Evolutionary conservation across 92 coral and sea anemone species (phyloP).

Genomic region (Parazoanthus swiftii): DNA sequence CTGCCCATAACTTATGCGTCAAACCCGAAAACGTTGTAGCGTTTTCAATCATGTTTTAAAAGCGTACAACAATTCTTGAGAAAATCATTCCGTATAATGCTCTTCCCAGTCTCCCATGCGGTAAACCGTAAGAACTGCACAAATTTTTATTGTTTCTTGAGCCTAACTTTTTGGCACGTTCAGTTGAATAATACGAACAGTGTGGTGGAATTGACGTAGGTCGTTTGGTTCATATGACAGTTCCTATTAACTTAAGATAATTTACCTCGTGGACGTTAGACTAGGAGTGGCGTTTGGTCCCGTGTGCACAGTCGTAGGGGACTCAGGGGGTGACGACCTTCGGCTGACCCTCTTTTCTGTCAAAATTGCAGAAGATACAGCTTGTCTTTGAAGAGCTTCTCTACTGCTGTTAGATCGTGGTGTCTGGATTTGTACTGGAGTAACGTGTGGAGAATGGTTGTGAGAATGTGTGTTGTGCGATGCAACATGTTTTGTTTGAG

Average conservation of each 20-base stretch:
- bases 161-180: too few species aligned
- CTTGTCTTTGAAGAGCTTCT: constrained; percentile 3
- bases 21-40: too few species aligned
- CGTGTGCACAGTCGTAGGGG: neutral
- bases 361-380: neutral
- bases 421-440: neutral
- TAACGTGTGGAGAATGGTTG: neutral
- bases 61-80: too few species aligned
- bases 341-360: neutral
- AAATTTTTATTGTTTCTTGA: too few species aligned
- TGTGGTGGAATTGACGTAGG: neutral
- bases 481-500: neutral
- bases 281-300: neutral
- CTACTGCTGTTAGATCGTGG: neutral
- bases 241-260: neutral
- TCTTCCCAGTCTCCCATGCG: too few species aligned
- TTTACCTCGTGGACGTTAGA: constrained; percentile 12
- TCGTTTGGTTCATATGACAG: neutral
- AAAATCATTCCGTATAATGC: too few species aligned
- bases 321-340: constrained; percentile 1
- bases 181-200: too few species aligned
- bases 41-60: too few species aligned
- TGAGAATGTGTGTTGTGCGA: neutral
- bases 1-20: too few species aligned
- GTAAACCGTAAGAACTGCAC: too few species aligned